Evolutionary conservation across 2,113 vertebrate species (phyloP), one percentile per base, ranked within the genome.

Genomic region (Psophia crepitans): DNA sequence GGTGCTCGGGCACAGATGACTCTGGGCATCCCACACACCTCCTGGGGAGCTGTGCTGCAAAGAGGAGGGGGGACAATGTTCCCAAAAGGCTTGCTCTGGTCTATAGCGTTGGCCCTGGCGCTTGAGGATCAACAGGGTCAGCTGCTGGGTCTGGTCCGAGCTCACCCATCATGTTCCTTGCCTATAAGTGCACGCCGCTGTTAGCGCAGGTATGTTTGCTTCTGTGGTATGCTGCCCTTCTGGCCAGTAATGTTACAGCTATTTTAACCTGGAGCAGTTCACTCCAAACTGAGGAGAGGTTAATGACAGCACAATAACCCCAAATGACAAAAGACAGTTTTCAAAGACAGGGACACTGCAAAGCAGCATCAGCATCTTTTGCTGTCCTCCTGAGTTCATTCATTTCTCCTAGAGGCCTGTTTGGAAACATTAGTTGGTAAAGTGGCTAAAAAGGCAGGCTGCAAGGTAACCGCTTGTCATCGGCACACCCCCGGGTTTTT

Each of bases 401-500:
- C 5, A 9, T 41, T 60, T 69, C 60, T 61, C 20, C 21, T 4
- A 28, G 17, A 14, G 39, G 16, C 27, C 27, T 37, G 5, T 60
- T 43, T 3, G 14, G 46, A 70, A 90, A 64, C 0, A 2, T 26
- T 54, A 16, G 48, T 22, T 23, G 69, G 54, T 35, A n/a, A 84
- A 68, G 64, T 22, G 11, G 69, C 64, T 60, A 20, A 37, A 12
- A 69, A 48, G 30, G 14, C 54, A 57, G 37, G 9, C 32, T 12
- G 18, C 49, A 65, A 33, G 56, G 44, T 71, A 82, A 14, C 12
- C 8, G 7, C 53, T 54, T 75, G 23, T 17, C 37, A 43, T 2
- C 0, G 0, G 20, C 27, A 26, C 12, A 27, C 15, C 35, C 28
- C 27, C 0, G 2, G 41, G 20, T n/a, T n/a, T n/a, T n/a, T n/a